These are phyloP conservation scores for Pristionchus arcanus DNA, from an alignment of 2,888 invertebrate species.

Conservation along the genomic window DNA sequence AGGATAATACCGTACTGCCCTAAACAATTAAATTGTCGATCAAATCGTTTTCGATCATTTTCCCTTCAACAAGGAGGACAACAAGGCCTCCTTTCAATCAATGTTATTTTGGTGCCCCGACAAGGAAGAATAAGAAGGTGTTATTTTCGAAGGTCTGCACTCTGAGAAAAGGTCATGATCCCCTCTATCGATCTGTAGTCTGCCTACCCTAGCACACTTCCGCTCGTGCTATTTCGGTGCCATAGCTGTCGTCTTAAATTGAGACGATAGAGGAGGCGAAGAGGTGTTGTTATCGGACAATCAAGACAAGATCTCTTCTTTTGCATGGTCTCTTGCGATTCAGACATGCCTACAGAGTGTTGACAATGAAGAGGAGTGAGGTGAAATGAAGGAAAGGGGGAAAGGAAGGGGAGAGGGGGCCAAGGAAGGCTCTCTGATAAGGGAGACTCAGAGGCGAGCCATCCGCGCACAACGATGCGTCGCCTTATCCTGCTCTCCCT, in stretches of 20 bases:
- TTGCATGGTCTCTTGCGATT: background rate
- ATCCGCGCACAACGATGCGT: conserved; percentile 6
- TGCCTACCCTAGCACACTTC: background rate
- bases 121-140: too few species aligned
- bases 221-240: conserved; percentile 11
- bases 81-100: too few species aligned
- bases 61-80: too few species aligned
- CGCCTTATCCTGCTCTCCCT: conserved; percentile 33
- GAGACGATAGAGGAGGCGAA: background rate
- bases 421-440: background rate
- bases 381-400: background rate
- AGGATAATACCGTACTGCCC: too few species aligned
- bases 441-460: conserved; percentile 38
- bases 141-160: too few species aligned
- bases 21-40: too few species aligned
- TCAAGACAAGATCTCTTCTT: background rate
- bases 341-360: background rate
- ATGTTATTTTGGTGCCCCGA: too few species aligned
- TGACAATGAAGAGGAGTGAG: background rate
- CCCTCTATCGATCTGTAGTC: background rate
- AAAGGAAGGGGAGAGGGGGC: background rate
- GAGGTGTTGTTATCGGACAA: background rate
- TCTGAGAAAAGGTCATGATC: too few species aligned
- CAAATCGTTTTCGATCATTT: too few species aligned
- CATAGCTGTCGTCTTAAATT: background rate